Evolutionary conservation across 2,797 vertebrate species (phyloP).

Genomic region (Moxostoma hubbsi): DNA sequence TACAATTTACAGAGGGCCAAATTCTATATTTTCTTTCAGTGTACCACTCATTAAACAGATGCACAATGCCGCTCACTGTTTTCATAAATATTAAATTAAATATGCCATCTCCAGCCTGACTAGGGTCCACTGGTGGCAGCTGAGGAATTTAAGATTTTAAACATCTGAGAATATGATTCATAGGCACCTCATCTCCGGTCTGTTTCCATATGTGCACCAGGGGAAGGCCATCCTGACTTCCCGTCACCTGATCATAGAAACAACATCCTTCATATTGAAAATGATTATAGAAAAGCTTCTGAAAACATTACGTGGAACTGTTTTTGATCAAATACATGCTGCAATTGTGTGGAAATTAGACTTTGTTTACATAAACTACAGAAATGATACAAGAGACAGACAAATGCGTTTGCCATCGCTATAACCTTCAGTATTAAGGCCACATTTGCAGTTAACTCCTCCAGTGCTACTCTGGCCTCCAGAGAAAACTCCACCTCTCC

Average conservation of each 20-base stretch:
- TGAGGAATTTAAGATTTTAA: no score
- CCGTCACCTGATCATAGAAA: conserved; percentile 76
- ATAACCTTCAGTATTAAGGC: conserved; percentile 82
- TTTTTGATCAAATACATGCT: conserved; percentile 9
- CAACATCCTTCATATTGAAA: background rate
- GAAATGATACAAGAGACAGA: background rate
- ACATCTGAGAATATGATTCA: background rate
- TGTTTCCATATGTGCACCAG: conserved; percentile 85
- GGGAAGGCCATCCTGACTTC: conserved; percentile 81
- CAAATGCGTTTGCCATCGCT: background rate
- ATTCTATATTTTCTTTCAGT: no score
- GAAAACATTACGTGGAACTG: background rate
- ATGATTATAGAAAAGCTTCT: background rate
- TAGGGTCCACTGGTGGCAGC: no score
- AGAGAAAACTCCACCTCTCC: conserved; percentile 79
- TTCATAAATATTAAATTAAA: no score
- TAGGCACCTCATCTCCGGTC: conserved; percentile 79
- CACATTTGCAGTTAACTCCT: conserved; percentile 79
- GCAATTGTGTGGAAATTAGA: no score
- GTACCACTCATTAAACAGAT: no score
- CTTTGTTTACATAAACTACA: background rate
- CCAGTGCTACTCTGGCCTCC: conserved; percentile 75
- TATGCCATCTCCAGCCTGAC: no score
- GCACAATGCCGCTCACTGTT: no score
- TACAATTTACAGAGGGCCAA: no score